A percentile compares a stretch with the other conserved stretches of the same genome.
Evolutionary conservation across 1,140 invertebrate genomes (phyloP).

Genomic region (Doryteuthis pealeii): DNA sequence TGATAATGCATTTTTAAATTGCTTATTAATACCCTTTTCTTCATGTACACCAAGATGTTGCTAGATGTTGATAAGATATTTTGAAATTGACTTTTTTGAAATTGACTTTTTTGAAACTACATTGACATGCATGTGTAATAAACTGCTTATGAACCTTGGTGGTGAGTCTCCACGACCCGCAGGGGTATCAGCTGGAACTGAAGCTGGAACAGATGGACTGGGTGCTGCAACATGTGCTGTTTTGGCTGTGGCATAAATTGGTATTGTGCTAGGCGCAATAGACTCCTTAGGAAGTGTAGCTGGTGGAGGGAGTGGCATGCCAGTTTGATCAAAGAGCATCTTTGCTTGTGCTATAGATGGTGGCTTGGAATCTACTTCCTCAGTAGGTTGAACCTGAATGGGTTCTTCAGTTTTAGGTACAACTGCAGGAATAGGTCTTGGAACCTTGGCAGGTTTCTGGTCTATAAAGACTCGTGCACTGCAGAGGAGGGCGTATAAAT

Average conservation of each 20-base stretch:
- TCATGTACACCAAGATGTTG: background rate
- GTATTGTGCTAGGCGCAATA: background rate
- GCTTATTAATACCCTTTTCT: background rate
- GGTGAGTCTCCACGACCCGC: slow-evolving; percentile 8
- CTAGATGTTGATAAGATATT: slow-evolving; percentile 2
- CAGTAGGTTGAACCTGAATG: background rate
- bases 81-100: slow-evolving; percentile 8
- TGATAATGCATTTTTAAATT: background rate
- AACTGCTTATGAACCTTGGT: slow-evolving; percentile 16
- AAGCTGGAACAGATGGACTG: background rate
- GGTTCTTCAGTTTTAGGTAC: background rate
- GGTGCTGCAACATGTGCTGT: background rate
- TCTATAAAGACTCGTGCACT: background rate
- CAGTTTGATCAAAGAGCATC: slow-evolving; percentile 9
- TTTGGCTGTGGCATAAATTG: background rate
- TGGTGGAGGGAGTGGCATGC: slow-evolving; percentile 8
- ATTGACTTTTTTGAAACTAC: slow-evolving; percentile 8
- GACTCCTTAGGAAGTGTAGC: background rate
- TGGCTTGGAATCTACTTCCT: background rate
- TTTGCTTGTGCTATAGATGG: background rate
- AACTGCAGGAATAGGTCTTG: background rate
- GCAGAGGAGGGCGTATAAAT: background rate
- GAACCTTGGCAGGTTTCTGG: background rate
- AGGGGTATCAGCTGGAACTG: background rate
- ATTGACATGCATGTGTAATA: slow-evolving; percentile 12